Conservation (phyloP, 2,888 invertebrate genomes). For the Drosophila hawaiiensis region DNA sequence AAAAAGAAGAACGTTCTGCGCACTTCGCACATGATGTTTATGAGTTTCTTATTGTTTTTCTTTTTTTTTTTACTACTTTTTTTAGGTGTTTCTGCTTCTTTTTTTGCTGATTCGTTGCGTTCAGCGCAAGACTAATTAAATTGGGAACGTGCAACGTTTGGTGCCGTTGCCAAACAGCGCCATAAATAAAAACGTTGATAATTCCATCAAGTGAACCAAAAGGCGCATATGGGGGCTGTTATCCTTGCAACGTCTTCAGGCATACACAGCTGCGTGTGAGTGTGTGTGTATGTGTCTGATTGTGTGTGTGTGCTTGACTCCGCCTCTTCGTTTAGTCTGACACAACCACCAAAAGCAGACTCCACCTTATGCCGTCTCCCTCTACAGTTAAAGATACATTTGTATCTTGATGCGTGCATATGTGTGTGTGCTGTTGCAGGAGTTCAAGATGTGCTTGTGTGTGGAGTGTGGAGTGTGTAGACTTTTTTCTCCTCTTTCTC, state of each 20-base stretch:
- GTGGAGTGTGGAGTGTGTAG: slow-evolving; percentile 38
- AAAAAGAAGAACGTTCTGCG: slow-evolving; percentile 15
- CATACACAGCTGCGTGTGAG: slow-evolving; percentile 1
- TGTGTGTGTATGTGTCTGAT: neutral
- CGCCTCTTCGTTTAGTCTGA: slow-evolving; percentile 57
- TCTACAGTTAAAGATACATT: slow-evolving; percentile 21
- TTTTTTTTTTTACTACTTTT: neutral
- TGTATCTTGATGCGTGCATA: slow-evolving; percentile 15
- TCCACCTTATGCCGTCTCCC: slow-evolving; percentile 38
- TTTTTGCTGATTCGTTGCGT: slow-evolving; percentile 57
- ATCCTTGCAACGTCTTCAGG: slow-evolving; percentile 48
- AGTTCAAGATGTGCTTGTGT: slow-evolving; percentile 23
- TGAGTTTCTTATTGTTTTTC: slow-evolving; percentile 14
- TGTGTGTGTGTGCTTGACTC: slow-evolving; percentile 44
- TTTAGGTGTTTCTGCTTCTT: slow-evolving; percentile 7
- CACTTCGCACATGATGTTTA: slow-evolving; percentile 23
- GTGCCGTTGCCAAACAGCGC: slow-evolving; percentile 48
- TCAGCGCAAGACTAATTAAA: slow-evolving; percentile 78
- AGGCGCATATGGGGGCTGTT: slow-evolving; percentile 24
- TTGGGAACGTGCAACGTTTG: slow-evolving; percentile 66
- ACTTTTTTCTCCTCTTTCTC: slow-evolving; percentile 53
- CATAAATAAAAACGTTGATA: slow-evolving; percentile 72
- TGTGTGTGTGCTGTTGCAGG: slow-evolving; percentile 22
- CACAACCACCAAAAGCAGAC: slow-evolving; percentile 34
- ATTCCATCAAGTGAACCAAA: slow-evolving; percentile 45